These are phyloP conservation scores for Beaufortia kweichowensis DNA, from an alignment of 2,113 vertebrate species.

Conservation along the genomic window DNA sequence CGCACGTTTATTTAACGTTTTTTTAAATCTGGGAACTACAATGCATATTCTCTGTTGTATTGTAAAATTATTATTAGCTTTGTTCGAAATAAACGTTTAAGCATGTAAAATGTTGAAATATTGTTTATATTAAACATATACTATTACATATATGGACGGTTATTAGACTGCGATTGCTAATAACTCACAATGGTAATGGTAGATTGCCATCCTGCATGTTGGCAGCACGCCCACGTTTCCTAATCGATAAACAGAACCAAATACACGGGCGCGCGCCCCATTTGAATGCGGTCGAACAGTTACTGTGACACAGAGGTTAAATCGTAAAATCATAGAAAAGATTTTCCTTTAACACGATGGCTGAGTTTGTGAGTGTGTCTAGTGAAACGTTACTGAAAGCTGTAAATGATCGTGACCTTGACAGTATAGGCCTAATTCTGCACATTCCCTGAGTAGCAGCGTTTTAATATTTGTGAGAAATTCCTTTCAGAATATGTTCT, in stretches of 20 bases:
- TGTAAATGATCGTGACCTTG: conserved; percentile 21
- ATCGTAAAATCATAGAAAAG: conserved; percentile 40
- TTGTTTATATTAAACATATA: not conserved
- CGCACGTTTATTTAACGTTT: not conserved
- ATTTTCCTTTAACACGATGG: conserved; percentile 27
- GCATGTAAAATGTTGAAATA: not conserved
- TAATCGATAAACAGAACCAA: conserved; percentile 41
- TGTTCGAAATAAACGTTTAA: not conserved
- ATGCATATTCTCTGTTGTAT: not conserved
- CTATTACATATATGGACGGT: not conserved
- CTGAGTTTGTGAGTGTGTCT: conserved; percentile 22
- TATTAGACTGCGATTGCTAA: conserved; percentile 30
- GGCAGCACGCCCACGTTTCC: conserved; percentile 33
- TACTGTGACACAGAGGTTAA: conserved; percentile 35
- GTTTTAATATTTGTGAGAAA: conserved; percentile 20
- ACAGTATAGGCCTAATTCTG: conserved; percentile 9
- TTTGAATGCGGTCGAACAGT: conserved; percentile 42
- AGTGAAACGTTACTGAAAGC: conserved; percentile 26
- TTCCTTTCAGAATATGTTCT: not conserved
- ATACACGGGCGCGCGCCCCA: conserved; percentile 34
- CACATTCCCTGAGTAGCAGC: conserved; percentile 1
- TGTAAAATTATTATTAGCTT: not conserved
- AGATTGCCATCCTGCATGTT: conserved; percentile 37
- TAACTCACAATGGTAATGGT: conserved; percentile 40
- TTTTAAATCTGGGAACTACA: not conserved